Conservation (phyloP, 2,888 invertebrate genomes). For the Parnassius glacialis region DNA sequence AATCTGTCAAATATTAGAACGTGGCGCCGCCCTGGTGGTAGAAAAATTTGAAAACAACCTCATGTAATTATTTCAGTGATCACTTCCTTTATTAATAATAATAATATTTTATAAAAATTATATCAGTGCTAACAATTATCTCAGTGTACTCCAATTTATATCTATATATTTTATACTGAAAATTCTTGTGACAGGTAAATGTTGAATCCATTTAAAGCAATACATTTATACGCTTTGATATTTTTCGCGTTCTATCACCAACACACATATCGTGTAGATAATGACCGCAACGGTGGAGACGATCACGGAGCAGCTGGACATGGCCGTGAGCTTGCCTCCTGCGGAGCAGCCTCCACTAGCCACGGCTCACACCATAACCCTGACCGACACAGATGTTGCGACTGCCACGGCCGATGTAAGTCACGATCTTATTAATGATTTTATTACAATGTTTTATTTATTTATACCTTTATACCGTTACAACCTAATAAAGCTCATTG, state of each 20-base stretch:
- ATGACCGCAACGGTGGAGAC: slow-evolving; percentile 98
- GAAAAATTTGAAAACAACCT: too few species aligned
- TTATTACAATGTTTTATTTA: too few species aligned
- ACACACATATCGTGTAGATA: slow-evolving; percentile 81
- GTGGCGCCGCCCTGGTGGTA: too few species aligned
- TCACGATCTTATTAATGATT: slow-evolving; percentile 18
- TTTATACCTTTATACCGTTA: too few species aligned
- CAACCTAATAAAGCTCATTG: too few species aligned
- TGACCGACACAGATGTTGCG: slow-evolving; percentile 94
- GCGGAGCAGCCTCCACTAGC: slow-evolving; percentile 82
- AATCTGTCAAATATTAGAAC: too few species aligned
- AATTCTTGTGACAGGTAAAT: not conserved
- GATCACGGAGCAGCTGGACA: slow-evolving; percentile 93
- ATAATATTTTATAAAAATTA: too few species aligned
- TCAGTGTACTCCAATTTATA: too few species aligned
- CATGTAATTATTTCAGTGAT: too few species aligned
- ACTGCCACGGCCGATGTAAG: slow-evolving; percentile 77
- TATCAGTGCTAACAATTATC: too few species aligned
- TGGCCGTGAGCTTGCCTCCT: slow-evolving; percentile 93
- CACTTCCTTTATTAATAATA: too few species aligned
- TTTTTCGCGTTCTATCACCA: slow-evolving; percentile 3
- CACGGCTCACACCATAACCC: slow-evolving; percentile 91
- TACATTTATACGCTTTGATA: not conserved
- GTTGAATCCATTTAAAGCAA: not conserved
- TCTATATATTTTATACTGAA: too few species aligned